These are phyloP conservation scores for Orius laevigatus DNA, from an alignment of 1,140 invertebrate genomes.

Conservation along the genomic window DNA sequence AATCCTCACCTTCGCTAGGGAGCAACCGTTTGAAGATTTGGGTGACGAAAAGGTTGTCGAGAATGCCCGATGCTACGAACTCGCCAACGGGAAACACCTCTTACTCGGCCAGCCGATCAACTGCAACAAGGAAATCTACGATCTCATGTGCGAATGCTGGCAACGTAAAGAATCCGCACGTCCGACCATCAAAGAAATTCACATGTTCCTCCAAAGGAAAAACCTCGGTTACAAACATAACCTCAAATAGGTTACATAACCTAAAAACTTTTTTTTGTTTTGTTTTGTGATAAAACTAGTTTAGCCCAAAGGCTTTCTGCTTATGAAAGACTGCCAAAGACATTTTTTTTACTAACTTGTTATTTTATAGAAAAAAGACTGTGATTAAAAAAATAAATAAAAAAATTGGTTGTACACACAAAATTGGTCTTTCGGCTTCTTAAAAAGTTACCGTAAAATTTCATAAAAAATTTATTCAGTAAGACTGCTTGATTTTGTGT, in stretches of 20 bases:
- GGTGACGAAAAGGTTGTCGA: constrained; percentile 64
- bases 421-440: no score
- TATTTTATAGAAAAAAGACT: no score
- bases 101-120: constrained; percentile 58
- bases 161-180: constrained; percentile 64
- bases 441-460: no score
- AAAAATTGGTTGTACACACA: no score
- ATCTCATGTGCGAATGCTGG: constrained; percentile 90
- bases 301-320: no score
- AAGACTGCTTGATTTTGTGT: no score
- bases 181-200: constrained; percentile 81
- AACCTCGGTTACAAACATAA: constrained; percentile 62
- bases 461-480: no score
- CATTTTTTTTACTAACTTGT: no score
- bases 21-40: constrained; percentile 65
- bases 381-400: no score
- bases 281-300: no score
- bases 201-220: constrained; percentile 79
- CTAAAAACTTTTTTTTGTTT: no score
- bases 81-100: constrained; percentile 45
- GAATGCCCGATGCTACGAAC: constrained; percentile 53
- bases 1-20: constrained; percentile 65
- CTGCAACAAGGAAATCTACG: constrained; percentile 80
- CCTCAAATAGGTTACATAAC: constrained; percentile 10
- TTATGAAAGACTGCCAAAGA: no score